phyloP scores from a whole-genome alignment of 1,140 invertebrate genomes.

The Chironomus tepperi region DNA sequence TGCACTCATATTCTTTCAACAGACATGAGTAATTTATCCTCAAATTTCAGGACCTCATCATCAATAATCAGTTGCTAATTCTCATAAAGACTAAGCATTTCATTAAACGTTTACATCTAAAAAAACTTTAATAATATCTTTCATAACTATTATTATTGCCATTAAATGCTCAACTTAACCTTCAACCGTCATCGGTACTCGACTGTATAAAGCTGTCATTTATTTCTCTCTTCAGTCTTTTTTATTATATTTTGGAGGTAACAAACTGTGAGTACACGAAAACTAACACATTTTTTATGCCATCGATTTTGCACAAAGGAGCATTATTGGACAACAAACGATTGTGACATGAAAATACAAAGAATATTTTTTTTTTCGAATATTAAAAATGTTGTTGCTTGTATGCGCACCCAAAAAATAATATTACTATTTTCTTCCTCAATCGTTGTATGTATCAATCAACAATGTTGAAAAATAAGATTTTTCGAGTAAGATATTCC shows the following conservation, averaged over 20 bases:
- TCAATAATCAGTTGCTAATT: not conserved
- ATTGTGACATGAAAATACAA: not conserved
- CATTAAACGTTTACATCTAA: not conserved
- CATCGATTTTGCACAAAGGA: slow-evolving; percentile 7
- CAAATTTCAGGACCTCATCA: no score
- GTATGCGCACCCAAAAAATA: slow-evolving; percentile 3
- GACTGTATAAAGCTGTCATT: slow-evolving; percentile 16
- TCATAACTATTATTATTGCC: slow-evolving; percentile 10
- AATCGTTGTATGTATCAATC: slow-evolving; percentile 6
- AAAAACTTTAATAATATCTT: slow-evolving; percentile 3
- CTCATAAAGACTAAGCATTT: not conserved
- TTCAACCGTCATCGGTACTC: slow-evolving; percentile 18
- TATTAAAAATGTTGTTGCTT: not conserved
- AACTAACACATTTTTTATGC: not conserved
- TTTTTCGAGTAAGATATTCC: not conserved
- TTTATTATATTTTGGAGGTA: not conserved
- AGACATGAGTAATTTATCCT: no score
- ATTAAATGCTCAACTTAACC: slow-evolving; percentile 22
- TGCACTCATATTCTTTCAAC: no score
- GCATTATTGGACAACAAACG: slow-evolving; percentile 3
- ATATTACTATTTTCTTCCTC: not conserved
- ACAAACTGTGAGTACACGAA: not conserved
- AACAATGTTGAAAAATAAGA: not conserved
- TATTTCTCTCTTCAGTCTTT: not conserved
- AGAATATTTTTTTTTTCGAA: not conserved